phyloP scores from a whole-genome alignment of 2,113 vertebrate genomes.

The Bubalus kerabau region DNA sequence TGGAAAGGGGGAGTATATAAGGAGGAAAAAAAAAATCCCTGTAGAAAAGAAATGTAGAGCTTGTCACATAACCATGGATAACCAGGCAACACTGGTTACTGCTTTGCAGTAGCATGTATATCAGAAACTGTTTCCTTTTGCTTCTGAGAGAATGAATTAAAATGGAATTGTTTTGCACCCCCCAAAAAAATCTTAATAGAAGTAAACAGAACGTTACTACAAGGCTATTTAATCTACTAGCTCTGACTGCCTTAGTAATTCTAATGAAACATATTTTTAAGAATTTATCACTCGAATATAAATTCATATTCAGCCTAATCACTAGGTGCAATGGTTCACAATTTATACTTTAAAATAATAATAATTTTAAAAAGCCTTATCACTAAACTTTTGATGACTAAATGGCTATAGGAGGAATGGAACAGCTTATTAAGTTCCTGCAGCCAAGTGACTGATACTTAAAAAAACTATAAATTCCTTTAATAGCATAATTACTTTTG shows the following conservation, averaged over 20 bases:
- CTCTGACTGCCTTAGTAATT: slow-evolving; percentile 45
- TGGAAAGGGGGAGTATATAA: not conserved
- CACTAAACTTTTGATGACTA: slow-evolving; percentile 61
- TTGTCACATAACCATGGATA: not conserved
- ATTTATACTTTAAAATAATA: slow-evolving; percentile 42
- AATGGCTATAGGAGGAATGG: slow-evolving; percentile 24
- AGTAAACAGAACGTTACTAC: not conserved
- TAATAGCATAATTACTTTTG: slow-evolving; percentile 58
- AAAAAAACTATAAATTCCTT: slow-evolving; percentile 52
- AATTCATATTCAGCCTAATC: slow-evolving; percentile 26
- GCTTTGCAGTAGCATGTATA: not conserved
- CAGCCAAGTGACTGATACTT: slow-evolving; percentile 57
- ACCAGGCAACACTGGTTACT: not conserved
- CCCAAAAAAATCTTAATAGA: not conserved
- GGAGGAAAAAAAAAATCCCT: not conserved
- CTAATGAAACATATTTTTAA: not conserved
- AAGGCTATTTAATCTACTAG: not conserved
- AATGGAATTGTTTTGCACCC: not conserved
- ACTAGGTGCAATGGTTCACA: not conserved
- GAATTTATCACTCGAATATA: slow-evolving; percentile 35
- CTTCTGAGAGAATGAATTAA: not conserved
- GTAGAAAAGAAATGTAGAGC: not conserved
- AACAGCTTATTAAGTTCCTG: slow-evolving; percentile 48
- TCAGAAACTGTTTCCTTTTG: not conserved
- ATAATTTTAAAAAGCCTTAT: slow-evolving; percentile 25